Evolutionary conservation across 2,888 invertebrate genomes (phyloP).

Genomic region (Nudaria mundana): DNA sequence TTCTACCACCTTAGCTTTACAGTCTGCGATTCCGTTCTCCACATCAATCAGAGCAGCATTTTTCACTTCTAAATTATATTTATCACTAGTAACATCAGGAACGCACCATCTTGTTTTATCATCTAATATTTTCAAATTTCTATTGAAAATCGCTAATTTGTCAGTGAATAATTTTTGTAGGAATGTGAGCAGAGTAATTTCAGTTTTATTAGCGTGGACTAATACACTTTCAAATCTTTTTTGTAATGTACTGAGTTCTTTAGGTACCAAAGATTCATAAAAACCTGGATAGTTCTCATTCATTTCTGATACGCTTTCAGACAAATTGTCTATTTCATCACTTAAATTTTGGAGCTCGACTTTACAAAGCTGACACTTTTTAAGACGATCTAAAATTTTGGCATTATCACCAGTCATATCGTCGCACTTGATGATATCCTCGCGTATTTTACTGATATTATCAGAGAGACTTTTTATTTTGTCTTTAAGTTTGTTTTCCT

Average conservation of each 20-base stretch:
- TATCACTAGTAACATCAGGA: constrained; percentile 93
- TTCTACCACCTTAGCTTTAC: constrained; percentile 84
- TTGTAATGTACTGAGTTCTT: constrained; percentile 91
- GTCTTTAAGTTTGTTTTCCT: constrained; percentile 86
- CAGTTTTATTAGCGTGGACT: constrained; percentile 90
- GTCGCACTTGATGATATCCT: constrained; percentile 93
- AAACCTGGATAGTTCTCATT: constrained; percentile 89
- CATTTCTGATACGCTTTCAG: constrained; percentile 85
- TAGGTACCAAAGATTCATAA: constrained; percentile 87
- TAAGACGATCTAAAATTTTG: constrained; percentile 89
- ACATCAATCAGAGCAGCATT: constrained; percentile 89
- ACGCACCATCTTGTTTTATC: constrained; percentile 96
- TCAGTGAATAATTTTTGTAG: constrained; percentile 94
- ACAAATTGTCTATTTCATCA: constrained; percentile 85
- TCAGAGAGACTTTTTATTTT: constrained; percentile 87
- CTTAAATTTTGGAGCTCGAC: constrained; percentile 85
- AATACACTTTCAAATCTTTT: constrained; percentile 90
- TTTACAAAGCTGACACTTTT: constrained; percentile 87
- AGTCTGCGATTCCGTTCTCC: constrained; percentile 86
- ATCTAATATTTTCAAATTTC: constrained; percentile 89
- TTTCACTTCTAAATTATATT: constrained; percentile 96
- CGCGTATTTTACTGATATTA: constrained; percentile 86
- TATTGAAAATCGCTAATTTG: constrained; percentile 89
- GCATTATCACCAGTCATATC: constrained; percentile 93
- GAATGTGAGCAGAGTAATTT: constrained; percentile 88